Conservation (phyloP, 2,113 vertebrate species). For the Sorex fumeus region DNA sequence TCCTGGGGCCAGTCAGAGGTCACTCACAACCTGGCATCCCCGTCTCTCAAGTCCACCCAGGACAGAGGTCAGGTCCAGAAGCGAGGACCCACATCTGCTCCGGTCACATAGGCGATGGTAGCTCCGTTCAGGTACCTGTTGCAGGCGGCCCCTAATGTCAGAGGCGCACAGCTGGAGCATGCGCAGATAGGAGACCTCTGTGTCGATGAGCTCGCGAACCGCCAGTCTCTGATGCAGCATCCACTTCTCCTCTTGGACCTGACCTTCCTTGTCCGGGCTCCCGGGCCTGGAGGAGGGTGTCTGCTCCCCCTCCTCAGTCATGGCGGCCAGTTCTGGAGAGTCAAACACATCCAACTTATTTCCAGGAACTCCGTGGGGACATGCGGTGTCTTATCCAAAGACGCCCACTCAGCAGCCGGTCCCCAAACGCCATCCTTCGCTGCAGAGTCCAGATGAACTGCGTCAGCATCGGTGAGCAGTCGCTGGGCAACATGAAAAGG, state of each 20-base stretch:
- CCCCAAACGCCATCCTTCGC: conserved; percentile 29
- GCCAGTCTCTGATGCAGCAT: conserved; percentile 91
- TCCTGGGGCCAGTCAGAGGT: neutral
- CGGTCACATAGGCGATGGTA: neutral
- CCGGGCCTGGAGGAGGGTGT: conserved; percentile 42
- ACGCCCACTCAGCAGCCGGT: neutral
- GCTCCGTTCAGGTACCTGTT: conserved; percentile 74
- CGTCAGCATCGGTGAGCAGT: neutral
- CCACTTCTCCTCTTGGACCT: conserved; percentile 80
- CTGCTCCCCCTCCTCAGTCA: conserved; percentile 85
- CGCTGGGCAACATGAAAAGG: neutral
- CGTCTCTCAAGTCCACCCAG: neutral
- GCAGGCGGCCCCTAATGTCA: conserved; percentile 91
- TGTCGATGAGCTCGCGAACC: conserved; percentile 92
- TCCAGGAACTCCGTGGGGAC: neutral
- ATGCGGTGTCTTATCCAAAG: neutral
- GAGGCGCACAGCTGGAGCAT: conserved; percentile 90
- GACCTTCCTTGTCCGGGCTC: conserved; percentile 46
- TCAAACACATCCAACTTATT: conserved; percentile 45
- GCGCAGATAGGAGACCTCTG: conserved; percentile 93
- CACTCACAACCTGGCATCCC: neutral
- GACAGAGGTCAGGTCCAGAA: neutral
- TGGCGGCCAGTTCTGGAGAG: conserved; percentile 82
- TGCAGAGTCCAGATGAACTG: neutral
- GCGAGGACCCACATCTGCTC: neutral